phyloP scores from a whole-genome alignment of 35 echinoderm and acorn worm genomes.

The Ophioderma brevispina region DNA sequence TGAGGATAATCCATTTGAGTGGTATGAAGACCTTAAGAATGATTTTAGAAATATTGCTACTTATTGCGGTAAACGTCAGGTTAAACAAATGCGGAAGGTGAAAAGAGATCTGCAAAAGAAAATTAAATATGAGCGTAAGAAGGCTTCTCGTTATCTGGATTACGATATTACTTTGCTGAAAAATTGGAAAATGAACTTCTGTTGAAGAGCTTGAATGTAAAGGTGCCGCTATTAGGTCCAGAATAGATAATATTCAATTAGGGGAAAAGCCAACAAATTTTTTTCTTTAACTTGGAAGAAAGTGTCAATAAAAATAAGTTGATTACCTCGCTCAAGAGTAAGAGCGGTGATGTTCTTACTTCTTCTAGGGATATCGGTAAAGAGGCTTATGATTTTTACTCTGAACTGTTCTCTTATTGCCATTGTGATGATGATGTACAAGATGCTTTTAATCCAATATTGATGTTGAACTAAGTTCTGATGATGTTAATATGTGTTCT shows the following conservation, averaged over 20 bases:
- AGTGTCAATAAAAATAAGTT: background rate
- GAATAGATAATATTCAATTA: background rate
- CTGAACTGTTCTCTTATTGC: background rate
- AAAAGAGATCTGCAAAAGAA: background rate
- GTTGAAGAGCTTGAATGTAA: background rate
- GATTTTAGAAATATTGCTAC: background rate
- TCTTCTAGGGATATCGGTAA: background rate
- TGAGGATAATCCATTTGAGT: background rate
- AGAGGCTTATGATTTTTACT: background rate
- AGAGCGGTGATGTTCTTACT: background rate
- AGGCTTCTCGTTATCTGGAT: background rate
- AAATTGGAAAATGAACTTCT: background rate
- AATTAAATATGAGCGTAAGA: background rate
- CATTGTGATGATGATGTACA: background rate
- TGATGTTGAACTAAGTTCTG: background rate
- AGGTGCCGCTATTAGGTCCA: background rate
- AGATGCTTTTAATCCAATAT: background rate
- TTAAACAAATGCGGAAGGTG: background rate
- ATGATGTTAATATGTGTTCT: background rate
- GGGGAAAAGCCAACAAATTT: background rate
- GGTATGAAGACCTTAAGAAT: background rate
- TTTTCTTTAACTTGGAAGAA: background rate
- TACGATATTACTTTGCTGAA: background rate
- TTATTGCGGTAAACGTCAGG: background rate
- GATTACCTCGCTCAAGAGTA: background rate